Evolutionary conservation across 64 coral and sea anemone genomes (phyloP), one percentile per base, ranked within the genome.

Genomic region (Hydrozoanthus tunicans): DNA sequence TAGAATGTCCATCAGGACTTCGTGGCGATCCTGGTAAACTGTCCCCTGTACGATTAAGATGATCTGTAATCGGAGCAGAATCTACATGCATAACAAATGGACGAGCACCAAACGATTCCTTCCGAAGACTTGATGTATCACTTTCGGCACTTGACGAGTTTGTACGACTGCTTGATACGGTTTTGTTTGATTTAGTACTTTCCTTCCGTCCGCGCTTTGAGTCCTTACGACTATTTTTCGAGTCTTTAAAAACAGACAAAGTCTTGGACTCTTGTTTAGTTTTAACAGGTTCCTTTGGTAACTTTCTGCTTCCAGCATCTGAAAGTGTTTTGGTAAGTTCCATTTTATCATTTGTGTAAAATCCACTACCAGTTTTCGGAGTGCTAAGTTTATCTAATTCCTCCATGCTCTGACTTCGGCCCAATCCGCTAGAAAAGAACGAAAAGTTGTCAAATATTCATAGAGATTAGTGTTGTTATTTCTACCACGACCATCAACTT

Each of bases 31-130:
- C 69, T 17, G 69, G 56, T 6, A 59, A 88, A 70, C 54, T 24
- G 69, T 59, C 59, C 15, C n/a, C 70, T 32, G 25, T 70, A 23
- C 61, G 20, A 24, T 81, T 81, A 25, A 88, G 9, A 74, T 32
- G 68, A 27, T 88, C 69, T 17, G 84, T 20, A 25, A 88, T 32
- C 0, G 84, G 84, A 71, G 84, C 24, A 13, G 84, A 88, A 70
- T 88, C 84, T 11, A 88, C 84, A 13, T 88, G 84, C 84, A 88
- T 88, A 51, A 88, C 84, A 32, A 88, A 88, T 15, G 84, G 84
- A 0, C 67, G 84, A 74, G 27, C 12, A 4, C 54, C 69, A 27
- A 70, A 23, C 2, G 84, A 88, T 27, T 88, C 84, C 27, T 32
- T 88, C 53, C 84, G 68, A 60, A 88, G 17, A 59, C 54, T 51